Evolutionary conservation across 2,113 vertebrate species (phyloP).

Genomic region (Nycticorax nycticorax): DNA sequence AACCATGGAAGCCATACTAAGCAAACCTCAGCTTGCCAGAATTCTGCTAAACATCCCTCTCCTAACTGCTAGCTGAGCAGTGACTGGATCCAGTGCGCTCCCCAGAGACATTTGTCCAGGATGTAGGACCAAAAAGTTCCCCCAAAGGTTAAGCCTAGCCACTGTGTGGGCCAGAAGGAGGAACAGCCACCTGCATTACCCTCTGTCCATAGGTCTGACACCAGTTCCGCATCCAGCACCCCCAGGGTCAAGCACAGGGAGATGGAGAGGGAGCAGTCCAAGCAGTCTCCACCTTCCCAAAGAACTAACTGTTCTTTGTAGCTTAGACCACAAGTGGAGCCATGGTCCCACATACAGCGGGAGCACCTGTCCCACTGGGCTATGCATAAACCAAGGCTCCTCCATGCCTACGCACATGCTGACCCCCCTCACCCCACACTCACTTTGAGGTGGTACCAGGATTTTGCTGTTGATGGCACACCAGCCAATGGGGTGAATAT

Average conservation of each 20-base stretch:
- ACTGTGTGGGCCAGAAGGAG: background rate
- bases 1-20: background rate
- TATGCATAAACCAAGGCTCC: background rate
- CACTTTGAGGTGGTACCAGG: slow-evolving; percentile 92
- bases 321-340: background rate
- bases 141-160: background rate
- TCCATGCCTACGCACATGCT: background rate
- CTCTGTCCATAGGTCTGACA: background rate
- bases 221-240: background rate
- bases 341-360: background rate
- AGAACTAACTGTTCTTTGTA: background rate
- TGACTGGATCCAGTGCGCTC: background rate
- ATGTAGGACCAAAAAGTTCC: background rate
- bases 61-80: background rate
- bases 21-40: background rate
- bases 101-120: background rate
- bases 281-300: background rate
- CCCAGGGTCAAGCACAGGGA: background rate
- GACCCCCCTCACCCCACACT: slow-evolving; percentile 21
- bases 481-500: slow-evolving; percentile 95
- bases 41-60: background rate
- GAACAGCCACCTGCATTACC: background rate
- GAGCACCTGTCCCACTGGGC: background rate
- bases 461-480: slow-evolving; percentile 94
- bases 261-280: background rate